Evolutionary conservation across 2,113 vertebrate genomes (phyloP).

Genomic region (Panthera tigris): DNA sequence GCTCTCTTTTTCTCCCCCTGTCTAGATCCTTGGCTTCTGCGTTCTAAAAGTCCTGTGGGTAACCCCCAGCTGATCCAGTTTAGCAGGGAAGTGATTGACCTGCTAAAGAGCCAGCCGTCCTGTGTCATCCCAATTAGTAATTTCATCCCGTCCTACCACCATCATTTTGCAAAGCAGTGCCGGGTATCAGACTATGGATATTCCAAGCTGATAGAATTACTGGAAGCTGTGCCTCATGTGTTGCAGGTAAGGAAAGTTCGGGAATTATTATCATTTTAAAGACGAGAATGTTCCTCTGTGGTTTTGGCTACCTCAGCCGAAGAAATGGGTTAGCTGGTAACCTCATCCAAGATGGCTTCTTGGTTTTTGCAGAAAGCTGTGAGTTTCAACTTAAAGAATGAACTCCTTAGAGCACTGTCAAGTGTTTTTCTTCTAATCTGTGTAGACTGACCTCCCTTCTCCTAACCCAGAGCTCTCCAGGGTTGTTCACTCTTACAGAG

Average conservation of each 20-base stretch:
- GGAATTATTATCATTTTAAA: not conserved
- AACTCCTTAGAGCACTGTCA: not conserved
- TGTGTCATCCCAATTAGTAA: conserved; percentile 93
- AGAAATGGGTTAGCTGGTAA: not conserved
- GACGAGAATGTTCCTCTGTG: not conserved
- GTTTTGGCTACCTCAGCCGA: not conserved
- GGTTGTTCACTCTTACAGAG: not conserved
- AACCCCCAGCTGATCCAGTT: conserved; percentile 99
- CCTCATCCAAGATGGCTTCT: not conserved
- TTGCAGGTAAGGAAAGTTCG: conserved; percentile 88
- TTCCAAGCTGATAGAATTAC: conserved; percentile 94
- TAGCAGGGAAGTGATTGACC: conserved; percentile 96
- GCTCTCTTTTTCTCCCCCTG: not conserved
- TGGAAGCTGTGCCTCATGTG: conserved; percentile 97
- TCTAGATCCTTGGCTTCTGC: conserved; percentile 94
- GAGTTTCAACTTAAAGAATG: not conserved
- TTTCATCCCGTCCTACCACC: conserved; percentile 97
- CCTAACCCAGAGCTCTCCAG: not conserved
- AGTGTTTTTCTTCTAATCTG: not conserved
- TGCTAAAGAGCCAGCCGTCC: conserved; percentile 93
- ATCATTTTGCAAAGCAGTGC: conserved; percentile 98
- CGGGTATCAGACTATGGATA: conserved; percentile 98
- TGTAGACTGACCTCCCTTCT: not conserved
- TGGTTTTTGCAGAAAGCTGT: not conserved
- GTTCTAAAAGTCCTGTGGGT: conserved; percentile 96